Base-by-base conservation (phyloP, 2,888 invertebrate genomes). In the Pachymerium ferrugineum region DNA sequence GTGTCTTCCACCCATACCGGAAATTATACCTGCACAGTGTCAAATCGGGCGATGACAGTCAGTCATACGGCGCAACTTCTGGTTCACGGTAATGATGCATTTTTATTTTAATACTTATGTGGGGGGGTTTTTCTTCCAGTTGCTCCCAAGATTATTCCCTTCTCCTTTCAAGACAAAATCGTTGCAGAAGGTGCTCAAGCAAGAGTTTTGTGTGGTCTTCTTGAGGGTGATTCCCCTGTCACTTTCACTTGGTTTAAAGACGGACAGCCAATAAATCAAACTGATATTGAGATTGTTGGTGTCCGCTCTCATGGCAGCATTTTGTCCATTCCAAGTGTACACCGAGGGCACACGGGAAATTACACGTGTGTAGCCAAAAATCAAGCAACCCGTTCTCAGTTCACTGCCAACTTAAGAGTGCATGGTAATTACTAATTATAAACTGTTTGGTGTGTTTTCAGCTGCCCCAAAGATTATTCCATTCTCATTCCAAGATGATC, bases 301-400 rank as follows among this genome's bases (percentile, higher is more conserved):
- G 73, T 76, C 4, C 74, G 74, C 68, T 74, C 74, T 16, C 78
- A 78, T 74, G 77, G 78, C 5, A 78, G 76, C 73, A 78, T 78
- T 68, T 74, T 78, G 70, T 78, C 77, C 25, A 77, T 78, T 72
- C 75, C 77, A 72, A 77, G 76, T 74, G 82, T 80, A 31, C 79
- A 78, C 47, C 81, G 81, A 5, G 78, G 77, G 72, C 86, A 86
- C 79, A 83, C 85, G 73, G 86, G 86, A 6, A 83, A 84, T 78
- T 86, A 86, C 80, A 86, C 86, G 1, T 86, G 86, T 78, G 82
- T 83, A 38, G 86, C 85, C 31, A 82, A 82, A 76, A 86, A 84
- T 78, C 79, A 80, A 29, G 83, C 82, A 14, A 82, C 83, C 16
- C 79, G 80, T 22, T 80, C 81, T 70, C 81, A 80, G 77, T 80